Percentiles rank a stretch among this genome's conserved stretches.
These are phyloP conservation scores for Pristionchus pacificus DNA, from an alignment of 1,140 invertebrate genomes.

Conservation along the genomic window DNA sequence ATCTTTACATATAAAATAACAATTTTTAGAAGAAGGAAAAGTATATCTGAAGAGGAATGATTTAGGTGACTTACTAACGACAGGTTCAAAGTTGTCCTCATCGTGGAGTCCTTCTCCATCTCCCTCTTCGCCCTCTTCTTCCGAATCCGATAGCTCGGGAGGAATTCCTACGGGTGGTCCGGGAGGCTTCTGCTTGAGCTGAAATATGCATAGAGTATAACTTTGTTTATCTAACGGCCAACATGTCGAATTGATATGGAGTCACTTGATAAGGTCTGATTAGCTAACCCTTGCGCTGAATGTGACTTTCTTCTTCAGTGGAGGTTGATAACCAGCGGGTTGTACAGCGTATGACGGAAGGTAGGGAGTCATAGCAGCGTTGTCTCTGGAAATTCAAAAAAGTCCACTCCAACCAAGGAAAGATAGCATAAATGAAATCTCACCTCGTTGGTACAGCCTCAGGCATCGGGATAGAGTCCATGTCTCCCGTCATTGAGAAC, in stretches of 20 bases:
- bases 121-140: background rate
- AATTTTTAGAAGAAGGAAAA: background rate
- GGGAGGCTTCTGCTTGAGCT: background rate
- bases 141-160: background rate
- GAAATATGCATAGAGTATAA: too few species aligned
- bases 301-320: background rate
- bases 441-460: background rate
- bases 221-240: too few species aligned
- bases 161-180: background rate
- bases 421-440: background rate
- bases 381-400: background rate
- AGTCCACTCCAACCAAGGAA: background rate
- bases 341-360: background rate
- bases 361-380: background rate
- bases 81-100: background rate
- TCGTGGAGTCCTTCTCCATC: background rate
- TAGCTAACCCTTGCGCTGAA: background rate
- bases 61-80: background rate
- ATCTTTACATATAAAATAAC: too few species aligned
- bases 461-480: background rate
- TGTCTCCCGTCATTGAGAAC: background rate
- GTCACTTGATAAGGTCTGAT: too few species aligned
- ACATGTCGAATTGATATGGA: too few species aligned
- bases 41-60: background rate
- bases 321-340: background rate